Base-by-base conservation (phyloP, 2,797 vertebrate species). In the Sebastes flavidus region DNA sequence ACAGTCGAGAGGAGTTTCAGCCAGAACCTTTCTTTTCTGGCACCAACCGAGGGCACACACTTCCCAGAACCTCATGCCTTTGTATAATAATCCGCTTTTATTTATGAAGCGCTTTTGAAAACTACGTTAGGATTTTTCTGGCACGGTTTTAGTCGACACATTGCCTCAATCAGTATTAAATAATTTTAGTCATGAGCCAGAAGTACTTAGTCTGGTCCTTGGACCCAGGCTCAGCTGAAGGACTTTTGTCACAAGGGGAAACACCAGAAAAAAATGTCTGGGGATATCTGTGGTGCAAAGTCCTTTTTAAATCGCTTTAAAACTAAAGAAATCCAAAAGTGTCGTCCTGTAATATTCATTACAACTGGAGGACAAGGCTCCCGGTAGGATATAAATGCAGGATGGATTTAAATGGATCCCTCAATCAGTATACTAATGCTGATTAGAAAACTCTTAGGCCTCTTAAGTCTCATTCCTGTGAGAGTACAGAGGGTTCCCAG, bases 11-110 rank as follows among this genome's bases (percentile, higher is more conserved):
- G 63, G 63, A 82, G 60, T 72, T 87, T 80, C 71, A 67, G 25
- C 70, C 84, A 88, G 72, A 89, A 73, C 67, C 72, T 77, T 87
- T 72, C 62, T 86, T 89, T 88, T 76, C 78, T 88, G 83, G 88
- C 80, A 84, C 60, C 71, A 56, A 83, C 70, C 46, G 38, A 62
- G 72, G 75, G 58, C 70, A 81, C 72, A 82, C 62, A 72, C 78
- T 72, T 91, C 77, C 42, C 70, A 65, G 46, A 89, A 82, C 59
- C 54, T 75, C 77, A 72, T 77, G 63, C 58, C 77, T 84, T 87
- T 69, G 77, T 65, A 83, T 73, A 74, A 74, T 70, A 78, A 87
- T 60, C 18, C 2, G 7, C 46, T 60, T 75, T 88, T 77, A 78
- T 89, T 88, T 74, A 77, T 85, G 34, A 81, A 77, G 62, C 2